A percentile compares a stretch with the other conserved stretches of the same genome.
Conservation (phyloP, 2,888 invertebrate genomes). For the Zhuqinia jingwanae region DNA sequence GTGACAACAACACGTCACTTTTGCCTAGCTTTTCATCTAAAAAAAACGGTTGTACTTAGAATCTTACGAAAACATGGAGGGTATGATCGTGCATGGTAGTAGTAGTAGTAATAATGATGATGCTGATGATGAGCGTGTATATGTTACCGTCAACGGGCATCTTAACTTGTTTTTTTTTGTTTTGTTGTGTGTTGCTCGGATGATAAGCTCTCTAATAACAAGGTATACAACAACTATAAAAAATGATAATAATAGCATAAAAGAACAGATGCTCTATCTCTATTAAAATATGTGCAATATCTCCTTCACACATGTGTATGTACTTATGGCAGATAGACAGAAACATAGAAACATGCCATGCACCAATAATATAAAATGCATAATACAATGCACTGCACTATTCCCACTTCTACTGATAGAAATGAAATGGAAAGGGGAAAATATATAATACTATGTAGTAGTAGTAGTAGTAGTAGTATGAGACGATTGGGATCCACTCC, state of each 20-base stretch:
- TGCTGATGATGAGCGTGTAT: not conserved
- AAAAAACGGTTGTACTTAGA: not conserved
- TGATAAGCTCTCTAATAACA: not conserved
- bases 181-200: not conserved
- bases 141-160: conserved; percentile 4
- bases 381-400: not conserved
- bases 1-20: not conserved
- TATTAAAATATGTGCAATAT: too few relatives aligned
- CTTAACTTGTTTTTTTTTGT: not conserved
- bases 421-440: conserved; percentile 7
- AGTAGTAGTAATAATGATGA: not conserved
- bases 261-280: not conserved
- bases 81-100: not conserved
- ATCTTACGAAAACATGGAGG: not conserved
- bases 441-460: too few relatives aligned
- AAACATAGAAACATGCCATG: not conserved
- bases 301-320: too few relatives aligned
- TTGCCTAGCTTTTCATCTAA: not conserved
- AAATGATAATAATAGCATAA: not conserved
- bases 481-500: not conserved
- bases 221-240: not conserved
- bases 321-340: not conserved
- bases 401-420: not conserved
- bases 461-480: too few relatives aligned
- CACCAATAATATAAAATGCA: conserved; percentile 4